Evolutionary conservation across 1,140 invertebrate species (phyloP).

Genomic region (Drosophila murphyi): DNA sequence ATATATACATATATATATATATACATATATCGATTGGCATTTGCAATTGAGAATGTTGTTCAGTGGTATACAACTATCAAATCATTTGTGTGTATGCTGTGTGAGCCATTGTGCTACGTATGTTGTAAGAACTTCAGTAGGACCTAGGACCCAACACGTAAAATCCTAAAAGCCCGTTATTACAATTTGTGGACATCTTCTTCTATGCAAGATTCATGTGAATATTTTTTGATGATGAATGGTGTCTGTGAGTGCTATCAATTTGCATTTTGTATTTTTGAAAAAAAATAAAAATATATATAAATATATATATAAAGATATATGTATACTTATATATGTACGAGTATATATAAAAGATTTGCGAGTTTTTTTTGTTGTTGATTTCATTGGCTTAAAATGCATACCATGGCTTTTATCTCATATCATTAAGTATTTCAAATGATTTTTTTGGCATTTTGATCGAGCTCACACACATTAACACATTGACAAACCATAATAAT

Average conservation of each 20-base stretch:
- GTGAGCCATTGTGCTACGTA: constrained; percentile 21
- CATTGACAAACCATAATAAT: constrained; percentile 19
- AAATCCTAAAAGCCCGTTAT: constrained; percentile 35
- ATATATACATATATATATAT: neutral
- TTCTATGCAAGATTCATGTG: constrained; percentile 78
- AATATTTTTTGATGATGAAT: constrained; percentile 45
- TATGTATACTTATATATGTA: neutral
- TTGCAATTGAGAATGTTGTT: neutral
- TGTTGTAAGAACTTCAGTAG: constrained; percentile 8
- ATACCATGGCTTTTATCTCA: constrained; percentile 35
- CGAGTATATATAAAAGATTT: neutral
- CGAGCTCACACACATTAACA: constrained; percentile 50
- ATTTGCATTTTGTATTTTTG: constrained; percentile 25
- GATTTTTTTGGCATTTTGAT: constrained; percentile 42
- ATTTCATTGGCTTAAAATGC: constrained; percentile 18
- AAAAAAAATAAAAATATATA: constrained; percentile 2
- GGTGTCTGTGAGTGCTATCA: constrained; percentile 50
- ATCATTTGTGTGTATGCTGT: constrained; percentile 50
- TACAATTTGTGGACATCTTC: constrained; percentile 43
- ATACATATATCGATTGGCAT: neutral
- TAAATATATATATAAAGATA: neutral
- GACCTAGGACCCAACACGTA: constrained; percentile 11
- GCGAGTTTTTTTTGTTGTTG: neutral
- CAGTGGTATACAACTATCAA: constrained; percentile 27
- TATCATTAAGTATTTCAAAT: constrained; percentile 34